Evolutionary conservation across 2,113 vertebrate species (phyloP).

Genomic region (Lanius ludovicianus): DNA sequence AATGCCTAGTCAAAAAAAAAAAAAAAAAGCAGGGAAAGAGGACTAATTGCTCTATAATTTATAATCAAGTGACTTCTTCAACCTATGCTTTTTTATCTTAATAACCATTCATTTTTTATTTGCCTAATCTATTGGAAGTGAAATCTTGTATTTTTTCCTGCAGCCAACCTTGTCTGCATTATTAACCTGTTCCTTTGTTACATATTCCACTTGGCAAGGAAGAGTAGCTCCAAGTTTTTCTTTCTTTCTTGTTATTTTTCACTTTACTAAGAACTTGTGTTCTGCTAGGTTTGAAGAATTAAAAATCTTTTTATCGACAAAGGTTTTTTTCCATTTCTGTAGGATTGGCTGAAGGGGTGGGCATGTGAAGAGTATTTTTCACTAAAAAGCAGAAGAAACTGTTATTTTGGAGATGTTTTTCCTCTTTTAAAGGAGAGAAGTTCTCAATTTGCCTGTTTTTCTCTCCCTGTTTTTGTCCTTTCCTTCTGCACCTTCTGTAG

Average conservation of each 20-base stretch:
- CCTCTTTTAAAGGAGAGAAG: not conserved
- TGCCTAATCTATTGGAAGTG: constrained; percentile 53
- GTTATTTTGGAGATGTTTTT: not conserved
- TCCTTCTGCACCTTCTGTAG: not conserved
- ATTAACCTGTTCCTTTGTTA: constrained; percentile 44
- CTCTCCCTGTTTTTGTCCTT: not conserved
- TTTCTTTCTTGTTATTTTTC: not conserved
- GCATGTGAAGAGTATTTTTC: not conserved
- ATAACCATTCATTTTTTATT: constrained; percentile 72
- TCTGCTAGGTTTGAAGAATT: not conserved
- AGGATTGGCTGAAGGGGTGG: not conserved
- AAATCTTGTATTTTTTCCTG: constrained; percentile 64
- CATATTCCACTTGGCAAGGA: not conserved
- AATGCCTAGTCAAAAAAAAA: constrained; percentile 25
- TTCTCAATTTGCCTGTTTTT: not conserved
- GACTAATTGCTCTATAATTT: constrained; percentile 71
- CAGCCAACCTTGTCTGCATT: constrained; percentile 53
- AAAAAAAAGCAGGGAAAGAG: constrained; percentile 29
- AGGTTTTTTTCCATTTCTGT: not conserved
- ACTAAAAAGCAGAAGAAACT: not conserved
- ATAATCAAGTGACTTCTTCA: constrained; percentile 71
- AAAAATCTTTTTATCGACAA: not conserved
- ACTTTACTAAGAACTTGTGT: not conserved
- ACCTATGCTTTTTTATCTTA: constrained; percentile 67
- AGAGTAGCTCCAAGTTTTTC: not conserved